Percentiles rank a stretch among this genome's conserved stretches.
These are phyloP conservation scores for Sebastes itinus DNA, from an alignment of 2,797 vertebrate species.

Conservation along the genomic window DNA sequence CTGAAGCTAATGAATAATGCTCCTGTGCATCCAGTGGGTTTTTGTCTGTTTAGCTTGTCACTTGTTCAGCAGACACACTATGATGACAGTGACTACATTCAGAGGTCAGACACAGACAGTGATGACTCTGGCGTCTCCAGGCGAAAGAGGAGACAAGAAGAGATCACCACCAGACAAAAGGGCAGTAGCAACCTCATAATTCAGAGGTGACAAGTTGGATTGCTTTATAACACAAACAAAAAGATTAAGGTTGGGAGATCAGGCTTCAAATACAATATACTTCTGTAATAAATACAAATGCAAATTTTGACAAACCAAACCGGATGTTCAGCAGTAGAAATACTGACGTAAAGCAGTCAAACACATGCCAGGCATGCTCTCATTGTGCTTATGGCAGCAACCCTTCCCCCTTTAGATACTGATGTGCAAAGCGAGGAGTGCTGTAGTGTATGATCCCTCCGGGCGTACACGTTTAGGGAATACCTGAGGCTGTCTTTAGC, in stretches of 20 bases:
- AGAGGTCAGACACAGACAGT: background rate
- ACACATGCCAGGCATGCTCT: background rate
- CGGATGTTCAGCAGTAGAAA: background rate
- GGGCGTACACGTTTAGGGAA: background rate
- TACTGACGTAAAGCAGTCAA: background rate
- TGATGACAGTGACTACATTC: background rate
- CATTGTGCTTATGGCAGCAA: background rate
- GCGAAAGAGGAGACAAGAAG: background rate
- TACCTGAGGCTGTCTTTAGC: constrained; percentile 41
- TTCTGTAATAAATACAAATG: background rate
- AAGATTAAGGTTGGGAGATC: background rate
- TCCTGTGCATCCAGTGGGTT: background rate
- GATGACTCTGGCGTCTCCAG: background rate
- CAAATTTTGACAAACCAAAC: background rate
- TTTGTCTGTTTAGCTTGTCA: background rate
- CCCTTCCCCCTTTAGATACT: background rate
- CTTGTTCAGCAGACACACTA: background rate
- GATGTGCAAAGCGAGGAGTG: background rate
- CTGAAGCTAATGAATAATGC: background rate
- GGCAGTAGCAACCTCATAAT: background rate
- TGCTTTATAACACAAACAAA: background rate
- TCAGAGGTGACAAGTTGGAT: background rate
- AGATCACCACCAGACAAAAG: background rate
- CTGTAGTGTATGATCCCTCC: constrained; percentile 5
- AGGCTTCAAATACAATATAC: background rate